These are phyloP conservation scores for Panurus biarmicus DNA, from an alignment of 2,113 vertebrate genomes.

Conservation along the genomic window DNA sequence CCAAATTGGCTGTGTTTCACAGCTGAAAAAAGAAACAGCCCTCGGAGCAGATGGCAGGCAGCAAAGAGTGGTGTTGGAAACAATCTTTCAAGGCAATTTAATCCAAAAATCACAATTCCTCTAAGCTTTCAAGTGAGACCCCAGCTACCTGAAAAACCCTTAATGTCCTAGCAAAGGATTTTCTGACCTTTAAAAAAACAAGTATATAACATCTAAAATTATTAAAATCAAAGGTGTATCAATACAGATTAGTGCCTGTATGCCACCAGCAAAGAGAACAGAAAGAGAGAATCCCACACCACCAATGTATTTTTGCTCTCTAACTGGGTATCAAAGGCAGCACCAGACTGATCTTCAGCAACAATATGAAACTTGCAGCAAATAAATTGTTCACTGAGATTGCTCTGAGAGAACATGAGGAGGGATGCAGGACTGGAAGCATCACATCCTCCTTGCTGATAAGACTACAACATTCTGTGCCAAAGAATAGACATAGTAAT, in stretches of 20 bases:
- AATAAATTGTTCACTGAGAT: background rate
- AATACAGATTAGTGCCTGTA: background rate
- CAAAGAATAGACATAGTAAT: background rate
- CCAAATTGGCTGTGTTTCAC: slow-evolving; percentile 44
- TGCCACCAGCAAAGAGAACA: background rate
- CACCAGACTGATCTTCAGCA: background rate
- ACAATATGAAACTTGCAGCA: background rate
- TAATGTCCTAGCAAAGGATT: background rate
- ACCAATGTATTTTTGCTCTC: background rate
- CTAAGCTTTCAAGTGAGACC: background rate
- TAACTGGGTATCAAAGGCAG: background rate
- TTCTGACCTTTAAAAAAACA: background rate
- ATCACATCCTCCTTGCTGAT: background rate
- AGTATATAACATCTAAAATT: background rate
- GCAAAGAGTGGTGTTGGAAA: slow-evolving; percentile 26
- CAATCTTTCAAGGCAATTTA: slow-evolving; percentile 25
- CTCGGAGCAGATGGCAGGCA: slow-evolving; percentile 50
- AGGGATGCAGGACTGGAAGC: slow-evolving; percentile 13
- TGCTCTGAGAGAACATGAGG: background rate
- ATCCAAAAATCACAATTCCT: background rate
- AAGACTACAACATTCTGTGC: background rate
- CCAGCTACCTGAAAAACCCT: background rate
- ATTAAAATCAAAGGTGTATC: background rate
- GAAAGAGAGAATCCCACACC: background rate
- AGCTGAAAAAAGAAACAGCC: slow-evolving; percentile 51